These are phyloP conservation scores for Macrobrachium rosenbergii DNA, from an alignment of 1,140 invertebrate genomes.

Conservation along the genomic window DNA sequence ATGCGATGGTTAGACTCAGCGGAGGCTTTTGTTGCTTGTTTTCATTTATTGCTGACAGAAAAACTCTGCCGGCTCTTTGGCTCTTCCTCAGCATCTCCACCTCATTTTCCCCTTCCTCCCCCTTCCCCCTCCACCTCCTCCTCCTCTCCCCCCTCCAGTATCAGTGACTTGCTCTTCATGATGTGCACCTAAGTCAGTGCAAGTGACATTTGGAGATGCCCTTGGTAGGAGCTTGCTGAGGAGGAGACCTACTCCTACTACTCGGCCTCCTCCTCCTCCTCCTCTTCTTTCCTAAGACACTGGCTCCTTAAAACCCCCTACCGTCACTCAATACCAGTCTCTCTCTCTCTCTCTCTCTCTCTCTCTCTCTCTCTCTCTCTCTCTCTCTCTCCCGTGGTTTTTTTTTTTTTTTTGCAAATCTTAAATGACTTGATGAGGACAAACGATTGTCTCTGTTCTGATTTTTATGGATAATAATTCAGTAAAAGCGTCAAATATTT, in stretches of 20 bases:
- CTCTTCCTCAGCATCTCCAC: too few species aligned
- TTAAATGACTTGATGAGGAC: too few species aligned
- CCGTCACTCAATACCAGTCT: background rate
- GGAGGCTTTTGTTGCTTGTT: too few species aligned
- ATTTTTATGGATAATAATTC: too few species aligned
- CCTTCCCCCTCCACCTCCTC: too few species aligned
- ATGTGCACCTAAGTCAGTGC: background rate
- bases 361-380: background rate
- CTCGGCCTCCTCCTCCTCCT: background rate
- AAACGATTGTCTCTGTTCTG: too few species aligned
- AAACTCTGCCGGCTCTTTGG: too few species aligned
- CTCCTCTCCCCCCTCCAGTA: too few species aligned
- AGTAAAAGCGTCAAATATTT: too few species aligned
- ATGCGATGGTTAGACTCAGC: too few species aligned
- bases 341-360: background rate
- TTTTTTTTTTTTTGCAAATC: too few species aligned
- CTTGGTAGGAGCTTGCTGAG: conserved; percentile 21
- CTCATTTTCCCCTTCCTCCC: background rate
- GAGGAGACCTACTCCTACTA: background rate
- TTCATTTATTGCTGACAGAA: too few species aligned
- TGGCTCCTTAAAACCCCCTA: background rate
- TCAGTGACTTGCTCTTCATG: background rate
- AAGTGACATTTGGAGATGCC: conserved; percentile 47
- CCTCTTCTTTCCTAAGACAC: background rate
- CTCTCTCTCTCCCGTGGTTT: background rate